phyloP scores from a whole-genome alignment of 1,140 invertebrate species.

The Leptinotarsa texana region DNA sequence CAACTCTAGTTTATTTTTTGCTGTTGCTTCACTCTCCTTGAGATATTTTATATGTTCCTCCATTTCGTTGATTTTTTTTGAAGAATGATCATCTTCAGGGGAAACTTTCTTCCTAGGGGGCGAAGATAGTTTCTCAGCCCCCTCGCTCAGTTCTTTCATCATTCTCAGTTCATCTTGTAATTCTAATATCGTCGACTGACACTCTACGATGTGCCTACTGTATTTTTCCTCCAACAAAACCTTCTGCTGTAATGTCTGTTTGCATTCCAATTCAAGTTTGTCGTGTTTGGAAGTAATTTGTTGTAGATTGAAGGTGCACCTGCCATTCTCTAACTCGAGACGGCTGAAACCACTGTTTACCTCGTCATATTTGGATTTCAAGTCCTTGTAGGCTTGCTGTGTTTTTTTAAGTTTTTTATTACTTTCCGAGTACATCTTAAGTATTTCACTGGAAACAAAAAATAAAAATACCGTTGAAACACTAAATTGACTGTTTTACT shows the following conservation, averaged over 20 bases:
- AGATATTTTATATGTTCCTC: neutral
- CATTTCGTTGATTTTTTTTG: slow-evolving; percentile 1
- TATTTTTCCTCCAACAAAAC: slow-evolving; percentile 8
- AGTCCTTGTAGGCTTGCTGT: slow-evolving; percentile 2
- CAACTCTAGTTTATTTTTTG: neutral
- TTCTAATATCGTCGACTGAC: slow-evolving; percentile 7
- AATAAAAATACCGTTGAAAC: neutral
- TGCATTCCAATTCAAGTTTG: neutral
- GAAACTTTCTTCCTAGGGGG: neutral
- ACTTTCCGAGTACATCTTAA: slow-evolving; percentile 20
- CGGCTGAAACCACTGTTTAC: neutral
- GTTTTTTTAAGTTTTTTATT: slow-evolving; percentile 21
- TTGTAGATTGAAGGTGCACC: slow-evolving; percentile 7
- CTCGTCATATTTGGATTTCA: slow-evolving; percentile 4
- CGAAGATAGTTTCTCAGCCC: neutral
- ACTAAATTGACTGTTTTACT: slow-evolving; percentile 10
- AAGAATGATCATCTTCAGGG: neutral
- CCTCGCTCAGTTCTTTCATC: neutral
- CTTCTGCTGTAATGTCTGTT: neutral
- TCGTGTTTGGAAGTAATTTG: neutral
- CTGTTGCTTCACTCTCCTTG: slow-evolving; percentile 2
- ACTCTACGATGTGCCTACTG: neutral
- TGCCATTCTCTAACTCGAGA: slow-evolving; percentile 12
- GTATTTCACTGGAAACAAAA: slow-evolving; percentile 22
- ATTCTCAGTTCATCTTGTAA: slow-evolving; percentile 5